Evolutionary conservation across 2,888 invertebrate genomes (phyloP), one percentile per base, ranked within the genome.

Genomic region (Acronicta aceris): DNA sequence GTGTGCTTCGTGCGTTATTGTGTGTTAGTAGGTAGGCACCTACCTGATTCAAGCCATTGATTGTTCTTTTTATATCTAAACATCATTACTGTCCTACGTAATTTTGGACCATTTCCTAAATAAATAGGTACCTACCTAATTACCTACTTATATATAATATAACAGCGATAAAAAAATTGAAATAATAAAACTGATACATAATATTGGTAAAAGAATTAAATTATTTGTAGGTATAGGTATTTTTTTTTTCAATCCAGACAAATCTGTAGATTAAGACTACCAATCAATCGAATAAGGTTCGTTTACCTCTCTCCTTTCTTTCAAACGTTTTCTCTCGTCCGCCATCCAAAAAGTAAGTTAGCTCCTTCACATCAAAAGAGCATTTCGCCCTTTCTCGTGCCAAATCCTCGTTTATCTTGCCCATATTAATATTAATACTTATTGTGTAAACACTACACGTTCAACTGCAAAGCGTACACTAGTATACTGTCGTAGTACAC

Each of bases 321-420:
- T 96, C 95, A 59, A 87, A 84, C 2, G 97, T 97, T 87, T 96
- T 97, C 27, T 96, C 95, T 43, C 90, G 85, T 8, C 97, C 96
- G 1, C 98, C 98, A 84, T 97, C 97, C 68, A 98, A 93, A 72
- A 97, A 95, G 76, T 96, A 89, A 0, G 98, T 97, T 78, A 98
- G 92, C 87, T 98, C 98, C 59, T 92, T 82, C 0, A 96, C 89
- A 84, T 96, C 92, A 84, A 98, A 98, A 2, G 96, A 96, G 79
- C 97, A 97, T 71, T 95, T 96, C 36, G 95, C 90, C 52, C 98
- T 95, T 90, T 98, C 98, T 57, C 90, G 95, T 70, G 92, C 90
- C 54, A 98, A 91, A 88, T 98, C 97, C 54, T 95, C 89, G 86
- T 97, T 97, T 13, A 97, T 85, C 80, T 78, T 74, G n/a, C 56